These are phyloP conservation scores for Sigmodon hispidus DNA, from an alignment of 2,113 vertebrate species.

Conservation along the genomic window DNA sequence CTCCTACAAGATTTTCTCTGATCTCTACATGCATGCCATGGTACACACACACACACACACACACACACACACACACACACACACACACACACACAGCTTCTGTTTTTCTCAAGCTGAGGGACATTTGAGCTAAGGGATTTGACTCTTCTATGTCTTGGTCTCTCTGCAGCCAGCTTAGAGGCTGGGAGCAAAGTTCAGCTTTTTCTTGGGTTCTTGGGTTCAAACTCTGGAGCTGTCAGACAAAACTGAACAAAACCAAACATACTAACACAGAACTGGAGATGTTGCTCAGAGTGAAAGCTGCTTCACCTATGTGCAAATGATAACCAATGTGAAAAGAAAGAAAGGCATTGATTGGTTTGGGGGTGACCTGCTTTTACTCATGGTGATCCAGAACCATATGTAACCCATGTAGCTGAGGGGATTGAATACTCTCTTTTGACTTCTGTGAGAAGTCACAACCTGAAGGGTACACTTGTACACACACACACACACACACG, in stretches of 20 bases:
- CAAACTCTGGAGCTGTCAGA: not conserved
- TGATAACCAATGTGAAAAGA: not conserved
- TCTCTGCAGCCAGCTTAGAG: not conserved
- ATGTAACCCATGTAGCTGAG: too few relatives aligned
- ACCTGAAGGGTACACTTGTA: too few relatives aligned
- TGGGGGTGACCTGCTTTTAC: accelerated
- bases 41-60: not conserved
- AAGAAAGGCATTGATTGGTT: not conserved
- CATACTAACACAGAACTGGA: not conserved
- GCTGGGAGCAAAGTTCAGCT: not conserved
- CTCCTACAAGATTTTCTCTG: too few relatives aligned
- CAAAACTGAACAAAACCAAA: not conserved
- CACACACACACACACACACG: not conserved
- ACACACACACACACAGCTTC: not conserved
- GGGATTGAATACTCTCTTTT: not conserved
- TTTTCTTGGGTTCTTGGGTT: not conserved
- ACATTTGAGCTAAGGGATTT: not conserved
- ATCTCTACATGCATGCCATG: too few relatives aligned
- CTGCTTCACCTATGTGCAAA: not conserved
- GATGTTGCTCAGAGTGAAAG: not conserved
- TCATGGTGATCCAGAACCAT: too few relatives aligned
- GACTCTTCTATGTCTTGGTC: not conserved
- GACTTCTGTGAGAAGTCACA: not conserved
- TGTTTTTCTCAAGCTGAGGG: not conserved
- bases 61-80: not conserved